Evolutionary conservation across 2,888 invertebrate genomes (phyloP).

Genomic region (Leptothorax acervorum): DNA sequence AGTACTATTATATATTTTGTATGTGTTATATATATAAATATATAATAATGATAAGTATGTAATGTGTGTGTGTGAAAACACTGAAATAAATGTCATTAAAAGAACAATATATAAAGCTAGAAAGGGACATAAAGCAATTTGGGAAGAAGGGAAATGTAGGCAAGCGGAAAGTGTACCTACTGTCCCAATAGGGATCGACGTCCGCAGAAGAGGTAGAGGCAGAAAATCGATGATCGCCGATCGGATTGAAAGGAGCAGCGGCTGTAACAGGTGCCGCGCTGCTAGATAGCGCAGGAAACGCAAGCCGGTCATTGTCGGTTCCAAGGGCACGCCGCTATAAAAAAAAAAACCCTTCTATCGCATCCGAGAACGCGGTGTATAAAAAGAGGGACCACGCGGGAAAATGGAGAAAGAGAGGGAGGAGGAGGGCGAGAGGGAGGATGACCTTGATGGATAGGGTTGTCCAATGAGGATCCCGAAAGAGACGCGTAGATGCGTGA

Average conservation of each 20-base stretch:
- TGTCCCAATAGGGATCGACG: neutral
- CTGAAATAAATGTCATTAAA: neutral
- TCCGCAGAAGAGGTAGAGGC: neutral
- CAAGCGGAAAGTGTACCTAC: neutral
- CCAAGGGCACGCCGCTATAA: slow-evolving; percentile 74
- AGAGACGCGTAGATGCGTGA: slow-evolving; percentile 39
- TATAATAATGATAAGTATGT: neutral
- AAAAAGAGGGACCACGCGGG: slow-evolving; percentile 56
- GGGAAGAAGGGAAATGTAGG: neutral
- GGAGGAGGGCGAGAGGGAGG: neutral
- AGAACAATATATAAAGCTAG: neutral
- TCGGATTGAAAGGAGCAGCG: slow-evolving; percentile 40
- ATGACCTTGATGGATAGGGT: slow-evolving; percentile 66
- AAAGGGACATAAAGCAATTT: neutral
- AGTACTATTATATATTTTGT: neutral
- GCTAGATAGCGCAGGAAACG: slow-evolving; percentile 68
- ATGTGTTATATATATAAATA: too few species aligned
- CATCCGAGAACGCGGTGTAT: slow-evolving; percentile 49
- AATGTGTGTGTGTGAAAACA: too few species aligned
- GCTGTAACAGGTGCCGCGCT: slow-evolving; percentile 73
- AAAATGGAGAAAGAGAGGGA: slow-evolving; percentile 37
- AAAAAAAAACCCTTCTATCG: slow-evolving; percentile 69
- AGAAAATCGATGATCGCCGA: slow-evolving; percentile 35
- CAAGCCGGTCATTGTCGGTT: slow-evolving; percentile 69
- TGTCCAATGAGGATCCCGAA: slow-evolving; percentile 53